These are phyloP conservation scores for Cyanistes caeruleus DNA, from an alignment of 2,113 vertebrate species.

Conservation along the genomic window DNA sequence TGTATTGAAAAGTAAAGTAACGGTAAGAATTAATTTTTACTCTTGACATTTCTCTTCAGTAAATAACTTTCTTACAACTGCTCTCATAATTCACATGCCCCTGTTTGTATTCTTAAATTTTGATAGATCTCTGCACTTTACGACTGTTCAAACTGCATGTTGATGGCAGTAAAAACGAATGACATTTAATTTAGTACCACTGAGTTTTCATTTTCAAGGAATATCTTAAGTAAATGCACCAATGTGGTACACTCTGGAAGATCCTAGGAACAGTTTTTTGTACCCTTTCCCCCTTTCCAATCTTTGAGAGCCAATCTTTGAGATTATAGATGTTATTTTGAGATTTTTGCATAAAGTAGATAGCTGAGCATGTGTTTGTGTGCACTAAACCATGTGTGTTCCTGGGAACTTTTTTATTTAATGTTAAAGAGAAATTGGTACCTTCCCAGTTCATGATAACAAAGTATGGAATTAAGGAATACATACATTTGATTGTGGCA, in stretches of 20 bases:
- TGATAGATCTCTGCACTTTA: background rate
- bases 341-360: background rate
- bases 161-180: background rate
- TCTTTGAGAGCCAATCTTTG: background rate
- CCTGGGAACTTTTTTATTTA: background rate
- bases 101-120: slow-evolving; percentile 26
- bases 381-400: background rate
- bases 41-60: slow-evolving; percentile 26
- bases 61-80: background rate
- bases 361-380: background rate
- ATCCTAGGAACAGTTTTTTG: background rate
- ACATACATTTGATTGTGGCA: background rate
- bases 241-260: background rate
- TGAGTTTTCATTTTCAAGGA: slow-evolving; percentile 8
- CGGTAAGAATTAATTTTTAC: background rate
- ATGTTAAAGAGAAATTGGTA: background rate
- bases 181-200: background rate
- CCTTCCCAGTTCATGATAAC: background rate
- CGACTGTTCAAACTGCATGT: background rate
- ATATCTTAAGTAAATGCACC: background rate
- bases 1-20: background rate
- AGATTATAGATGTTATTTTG: background rate
- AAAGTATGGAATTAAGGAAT: background rate
- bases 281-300: background rate
- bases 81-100: background rate